Evolutionary conservation across 2,888 invertebrate genomes (phyloP), one percentile per base, ranked within the genome.

Genomic region (Folsomia candida): DNA sequence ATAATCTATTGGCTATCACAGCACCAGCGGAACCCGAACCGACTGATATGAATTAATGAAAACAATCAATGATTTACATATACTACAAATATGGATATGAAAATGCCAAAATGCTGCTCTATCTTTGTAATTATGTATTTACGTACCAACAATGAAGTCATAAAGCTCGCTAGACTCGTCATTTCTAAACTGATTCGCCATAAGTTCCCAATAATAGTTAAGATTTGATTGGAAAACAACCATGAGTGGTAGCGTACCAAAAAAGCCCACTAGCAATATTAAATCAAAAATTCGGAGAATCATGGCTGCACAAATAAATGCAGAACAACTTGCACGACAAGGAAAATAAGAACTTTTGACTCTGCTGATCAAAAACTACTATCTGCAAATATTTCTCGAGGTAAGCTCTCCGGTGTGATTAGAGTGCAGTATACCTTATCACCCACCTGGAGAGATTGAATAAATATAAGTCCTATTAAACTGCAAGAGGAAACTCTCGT

Each of bases 1-100:
- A 76, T 74, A 91, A 81, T 78, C 87, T 84, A 74, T 87, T 85
- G 1, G 90, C 89, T 51, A 91, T 83, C 0, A 88, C 82, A 1
- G 89, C 86, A 1, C 91, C 91, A 11, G 70, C 68, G 4, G 72
- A 71, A n/a, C 75, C 76, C 0, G 69, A 61, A 9, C 76, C 76
- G 54, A 76, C 73, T 75, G 62, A 29, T 11, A 57, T 6, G 6
- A 24, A 62, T 28, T 11, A 24, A 27, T 24, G 26, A 67, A 59
- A n/a, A n/a, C 6, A 18, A 28, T 58, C 20, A 58, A 47, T 47
- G 47, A 47, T 47, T 47, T 9, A n/a, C n/a, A n/a, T n/a, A n/a
- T n/a, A n/a, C n/a, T n/a, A n/a, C n/a, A n/a, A n/a, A 18, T 47
- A 47, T 47, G 47, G 9, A 47, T 47, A 9, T 11, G 18, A 47